Base-by-base conservation (phyloP, 2,888 invertebrate genomes). In the Dendrolimus pini region DNA sequence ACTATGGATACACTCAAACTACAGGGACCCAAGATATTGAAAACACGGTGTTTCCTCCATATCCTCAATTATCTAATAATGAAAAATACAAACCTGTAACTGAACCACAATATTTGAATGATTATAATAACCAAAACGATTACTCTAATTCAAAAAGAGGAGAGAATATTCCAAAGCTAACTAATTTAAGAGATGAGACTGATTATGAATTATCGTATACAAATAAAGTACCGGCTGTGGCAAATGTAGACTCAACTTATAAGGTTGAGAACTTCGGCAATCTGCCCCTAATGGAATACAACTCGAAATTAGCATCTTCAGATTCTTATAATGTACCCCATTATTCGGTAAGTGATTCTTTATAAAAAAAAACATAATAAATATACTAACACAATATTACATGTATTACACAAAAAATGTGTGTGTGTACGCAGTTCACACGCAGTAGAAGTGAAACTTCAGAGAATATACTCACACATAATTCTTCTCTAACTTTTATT, bases 311-410 rank as follows among this genome's bases (percentile, higher is more conserved):
- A 53, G 77, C 83, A 56, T 74, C 81, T 1, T 83, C 86, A 54
- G 85, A 83, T 63, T 90, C 89, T 0, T 90, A 90, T 61, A 80
- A 77, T 58, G 90, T 89, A 47, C 89, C 90, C 0, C 89, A 90
- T 77, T 90, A 89, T 65, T 82, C 84, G 52, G 90, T 89, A 74
- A 89, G 89, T 89, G 77, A 59, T 57, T 10, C 14, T 56, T 9
- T 58, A 54, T 13, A 2, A 14, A 7, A 12, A 18, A 18, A 30
- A 30, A 30, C 30, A 3, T 30, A 30, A 30, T 53, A 42, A 12
- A 10, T 12, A 56, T 7, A 52, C 18, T n/a, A 41, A 41, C 41
- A n/a, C 30, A 7, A 41, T 1, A 53, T 53, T 13, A 14, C n/a
- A 54, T 6, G 10, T 54, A 41, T 7, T n/a, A 54, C 3, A 54